Percentiles rank a stretch among this genome's conserved stretches.
Conservation (phyloP, 2,888 invertebrate genomes). For the Trachelus stipa region DNA sequence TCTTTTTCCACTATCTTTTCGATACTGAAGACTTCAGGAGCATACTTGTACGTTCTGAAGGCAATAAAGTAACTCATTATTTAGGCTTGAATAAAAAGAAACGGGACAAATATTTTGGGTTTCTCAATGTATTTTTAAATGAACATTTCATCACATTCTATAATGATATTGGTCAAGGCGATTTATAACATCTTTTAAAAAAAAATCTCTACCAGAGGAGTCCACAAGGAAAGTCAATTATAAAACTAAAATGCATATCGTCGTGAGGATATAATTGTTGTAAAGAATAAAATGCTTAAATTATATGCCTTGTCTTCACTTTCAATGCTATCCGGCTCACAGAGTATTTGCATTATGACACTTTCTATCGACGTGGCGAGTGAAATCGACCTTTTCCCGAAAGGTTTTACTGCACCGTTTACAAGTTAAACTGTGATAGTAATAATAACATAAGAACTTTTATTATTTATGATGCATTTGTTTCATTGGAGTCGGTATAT, state of each 20-base stretch:
- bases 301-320: background rate
- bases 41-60: conserved; percentile 35
- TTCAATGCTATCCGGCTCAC: too few relatives aligned
- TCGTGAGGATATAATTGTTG: background rate
- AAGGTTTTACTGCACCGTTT: conserved; percentile 12
- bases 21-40: conserved; percentile 30
- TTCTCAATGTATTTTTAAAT: too few relatives aligned
- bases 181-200: too few relatives aligned
- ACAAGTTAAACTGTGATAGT: conserved; percentile 13
- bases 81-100: background rate
- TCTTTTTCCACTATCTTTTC: conserved; percentile 8
- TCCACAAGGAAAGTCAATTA: too few relatives aligned
- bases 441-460: too few relatives aligned
- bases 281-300: conserved; percentile 16
- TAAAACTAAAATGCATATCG: too few relatives aligned
- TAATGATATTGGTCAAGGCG: too few relatives aligned
- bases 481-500: too few relatives aligned
- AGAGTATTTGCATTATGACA: too few relatives aligned
- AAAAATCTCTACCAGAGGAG: too few relatives aligned
- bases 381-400: conserved; percentile 7
- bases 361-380: conserved; percentile 1
- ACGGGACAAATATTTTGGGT: conserved; percentile 27
- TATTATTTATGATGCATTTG: too few relatives aligned
- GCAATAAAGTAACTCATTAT: conserved; percentile 27
- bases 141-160: too few relatives aligned